Base-by-base conservation (phyloP, 2,888 invertebrate species). In the Trichopria drosophilae region DNA sequence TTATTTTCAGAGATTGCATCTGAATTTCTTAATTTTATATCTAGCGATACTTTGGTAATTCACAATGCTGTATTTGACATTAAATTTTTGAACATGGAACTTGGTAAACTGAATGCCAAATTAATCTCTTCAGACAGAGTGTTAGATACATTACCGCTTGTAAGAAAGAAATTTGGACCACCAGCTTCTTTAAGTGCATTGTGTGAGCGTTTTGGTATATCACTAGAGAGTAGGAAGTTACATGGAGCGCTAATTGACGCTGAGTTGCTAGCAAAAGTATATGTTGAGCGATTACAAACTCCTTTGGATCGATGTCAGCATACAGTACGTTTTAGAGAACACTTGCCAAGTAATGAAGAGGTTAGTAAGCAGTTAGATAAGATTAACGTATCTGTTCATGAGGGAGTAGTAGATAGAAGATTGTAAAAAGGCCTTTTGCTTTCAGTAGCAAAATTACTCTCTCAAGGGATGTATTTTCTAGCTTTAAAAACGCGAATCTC, bases 201-300 rank as follows among this genome's bases (percentile, higher is more conserved):
- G 24, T 47, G 47, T 40, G 40, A 47, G 34, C 39, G 47, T 32
- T 47, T 47, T 47, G 32, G 40, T 39, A 40, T 47, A 32, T 32
- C 32, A 24, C 32, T 34, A 40, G 39, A 39, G 40, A 40, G 28
- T 32, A 31, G 47, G 34, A 34, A 47, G 32, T 32, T 40, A 34
- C 47, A 47, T 28, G 47, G 47, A 47, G 47, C 47, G 19, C 47
- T 47, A 32, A 28, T 40, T 32, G 47, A 47, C 40, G 39, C 47
- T 32, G 26, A 39, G 34, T 47, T 47, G 40, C 47, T 47, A 34
- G 47, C 47, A 32, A 40, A 40, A 35, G 47, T 47, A 47, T 47
- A 47, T 47, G 39, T 46, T 31, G 39, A 46, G 32, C 37, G 37
- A 29, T 39, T 23, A 37, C 39, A 39, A 31, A 39, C 31, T 32